Evolutionary conservation across 2,113 vertebrate species (phyloP).

Genomic region (Cairina moschata): DNA sequence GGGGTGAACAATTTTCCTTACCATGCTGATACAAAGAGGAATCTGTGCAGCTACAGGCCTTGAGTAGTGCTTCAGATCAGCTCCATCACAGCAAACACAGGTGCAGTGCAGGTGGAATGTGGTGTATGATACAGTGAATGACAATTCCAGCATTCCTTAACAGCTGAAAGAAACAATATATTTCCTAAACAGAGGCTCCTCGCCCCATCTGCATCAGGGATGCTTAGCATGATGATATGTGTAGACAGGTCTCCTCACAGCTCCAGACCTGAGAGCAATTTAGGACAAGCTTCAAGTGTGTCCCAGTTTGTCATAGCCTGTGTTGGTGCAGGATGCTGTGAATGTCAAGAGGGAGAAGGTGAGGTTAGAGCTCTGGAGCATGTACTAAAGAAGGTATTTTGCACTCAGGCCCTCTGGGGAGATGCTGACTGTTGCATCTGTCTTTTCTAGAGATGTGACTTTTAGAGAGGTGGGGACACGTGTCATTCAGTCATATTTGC

Average conservation of each 20-base stretch:
- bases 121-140: neutral
- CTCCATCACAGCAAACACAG: neutral
- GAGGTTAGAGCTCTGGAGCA: neutral
- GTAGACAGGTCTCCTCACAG: neutral
- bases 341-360: neutral
- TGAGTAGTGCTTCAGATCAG: neutral
- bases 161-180: neutral
- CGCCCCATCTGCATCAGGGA: neutral
- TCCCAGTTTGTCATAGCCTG: neutral
- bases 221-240: neutral
- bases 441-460: neutral
- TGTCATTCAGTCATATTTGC: constrained; percentile 28
- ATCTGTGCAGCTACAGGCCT: neutral
- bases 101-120: neutral
- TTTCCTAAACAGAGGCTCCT: neutral
- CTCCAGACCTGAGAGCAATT: neutral
- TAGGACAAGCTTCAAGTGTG: neutral
- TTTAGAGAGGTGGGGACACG: neutral
- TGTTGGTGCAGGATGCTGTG: neutral
- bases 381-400: neutral
- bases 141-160: neutral
- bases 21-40: neutral
- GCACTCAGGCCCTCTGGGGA: neutral
- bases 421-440: neutral
- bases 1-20: neutral